phyloP scores from a whole-genome alignment of 2,797 vertebrate species.

The Brachyrhaphis roseni region DNA sequence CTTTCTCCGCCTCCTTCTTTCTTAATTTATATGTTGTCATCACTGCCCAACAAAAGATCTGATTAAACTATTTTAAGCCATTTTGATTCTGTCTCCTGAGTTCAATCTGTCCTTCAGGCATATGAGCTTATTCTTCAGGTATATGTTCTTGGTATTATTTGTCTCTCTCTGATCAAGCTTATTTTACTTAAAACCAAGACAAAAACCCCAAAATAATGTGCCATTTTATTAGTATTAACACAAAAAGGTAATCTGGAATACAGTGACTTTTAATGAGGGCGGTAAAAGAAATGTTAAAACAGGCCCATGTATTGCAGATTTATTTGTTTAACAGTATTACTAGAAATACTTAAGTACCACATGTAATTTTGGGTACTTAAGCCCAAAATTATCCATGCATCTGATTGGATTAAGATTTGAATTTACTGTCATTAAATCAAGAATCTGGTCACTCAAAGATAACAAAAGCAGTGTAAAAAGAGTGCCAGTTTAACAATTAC shows the following conservation, averaged over 20 bases:
- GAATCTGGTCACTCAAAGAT: neutral
- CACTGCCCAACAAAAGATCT: conserved; percentile 20
- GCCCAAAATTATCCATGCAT: neutral
- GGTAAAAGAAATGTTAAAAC: neutral
- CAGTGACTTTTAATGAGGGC: neutral
- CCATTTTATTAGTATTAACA: neutral
- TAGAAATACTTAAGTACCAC: neutral
- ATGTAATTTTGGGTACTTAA: neutral
- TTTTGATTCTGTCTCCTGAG: conserved; percentile 6
- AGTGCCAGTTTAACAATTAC: neutral
- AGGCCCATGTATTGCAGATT: neutral
- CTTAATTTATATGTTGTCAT: conserved; percentile 33
- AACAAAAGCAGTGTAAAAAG: neutral
- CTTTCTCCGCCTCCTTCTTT: conserved; percentile 26
- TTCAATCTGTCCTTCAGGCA: neutral
- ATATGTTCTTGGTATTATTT: conserved; percentile 15
- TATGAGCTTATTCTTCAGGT: conserved; percentile 12
- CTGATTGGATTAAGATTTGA: neutral
- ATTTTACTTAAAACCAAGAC: no score
- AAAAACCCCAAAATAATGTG: neutral
- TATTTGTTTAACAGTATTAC: neutral
- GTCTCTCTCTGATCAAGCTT: neutral
- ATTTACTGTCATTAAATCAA: neutral
- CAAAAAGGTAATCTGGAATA: neutral
- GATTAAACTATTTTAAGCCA: neutral